A percentile compares a stretch with the other conserved stretches of the same genome.
These are phyloP conservation scores for Rhinichthys klamathensis DNA, from an alignment of 2,113 vertebrate species.

Conservation along the genomic window DNA sequence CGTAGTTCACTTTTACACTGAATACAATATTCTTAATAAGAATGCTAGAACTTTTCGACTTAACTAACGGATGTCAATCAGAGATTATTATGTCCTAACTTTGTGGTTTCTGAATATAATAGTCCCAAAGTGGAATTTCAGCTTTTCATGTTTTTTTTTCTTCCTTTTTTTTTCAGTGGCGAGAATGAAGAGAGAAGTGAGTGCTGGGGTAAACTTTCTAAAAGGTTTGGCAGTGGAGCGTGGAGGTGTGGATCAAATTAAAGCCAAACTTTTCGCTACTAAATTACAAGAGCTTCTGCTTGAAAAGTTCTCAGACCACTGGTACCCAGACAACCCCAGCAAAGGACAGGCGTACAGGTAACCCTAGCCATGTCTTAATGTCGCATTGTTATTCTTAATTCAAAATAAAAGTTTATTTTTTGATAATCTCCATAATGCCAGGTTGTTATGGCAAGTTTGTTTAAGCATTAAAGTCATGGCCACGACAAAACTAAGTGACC, in stretches of 20 bases:
- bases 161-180: conserved; percentile 43
- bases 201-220: conserved; percentile 86
- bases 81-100: neutral
- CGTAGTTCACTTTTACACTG: neutral
- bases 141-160: neutral
- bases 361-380: no score
- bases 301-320: conserved; percentile 87
- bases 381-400: no score
- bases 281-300: conserved; percentile 83
- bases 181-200: conserved; percentile 92
- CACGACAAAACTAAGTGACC: no score
- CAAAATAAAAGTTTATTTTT: no score
- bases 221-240: conserved; percentile 82
- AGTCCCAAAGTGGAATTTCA: neutral
- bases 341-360: conserved; percentile 94
- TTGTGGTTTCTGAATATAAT: neutral
- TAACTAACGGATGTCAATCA: neutral
- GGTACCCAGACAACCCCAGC: conserved; percentile 85
- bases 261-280: conserved; percentile 82
- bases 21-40: neutral
- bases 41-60: neutral
- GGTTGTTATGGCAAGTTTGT: no score
- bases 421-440: no score
- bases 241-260: conserved; percentile 76
- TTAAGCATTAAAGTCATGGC: no score